These are phyloP conservation scores for Nymphalis urticae DNA, from an alignment of 2,888 invertebrate species.

Conservation along the genomic window DNA sequence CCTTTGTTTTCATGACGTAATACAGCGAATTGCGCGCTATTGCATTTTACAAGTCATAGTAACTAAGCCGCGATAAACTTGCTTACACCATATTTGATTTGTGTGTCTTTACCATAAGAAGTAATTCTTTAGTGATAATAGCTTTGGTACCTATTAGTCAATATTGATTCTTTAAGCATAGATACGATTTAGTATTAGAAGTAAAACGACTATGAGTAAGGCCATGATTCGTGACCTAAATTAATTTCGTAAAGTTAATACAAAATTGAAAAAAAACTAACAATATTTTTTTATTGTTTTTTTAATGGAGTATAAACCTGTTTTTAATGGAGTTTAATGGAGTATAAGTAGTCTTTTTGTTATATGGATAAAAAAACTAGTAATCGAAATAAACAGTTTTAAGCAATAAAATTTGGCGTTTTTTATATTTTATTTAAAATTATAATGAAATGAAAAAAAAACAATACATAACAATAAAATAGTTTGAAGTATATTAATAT, in stretches of 20 bases:
- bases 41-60: slow-evolving; percentile 63
- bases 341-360: neutral
- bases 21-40: slow-evolving; percentile 60
- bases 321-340: neutral
- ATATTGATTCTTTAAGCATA: neutral
- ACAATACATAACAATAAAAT: too few relatives aligned
- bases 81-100: slow-evolving; percentile 49
- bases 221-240: too few relatives aligned
- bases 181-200: too few relatives aligned
- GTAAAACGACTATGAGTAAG: too few relatives aligned
- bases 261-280: too few relatives aligned
- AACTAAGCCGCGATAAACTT: slow-evolving; percentile 46
- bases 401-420: too few relatives aligned
- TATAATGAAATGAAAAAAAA: too few relatives aligned
- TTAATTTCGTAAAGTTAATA: too few relatives aligned
- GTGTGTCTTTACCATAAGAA: slow-evolving; percentile 28
- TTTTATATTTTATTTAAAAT: too few relatives aligned
- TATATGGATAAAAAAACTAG: too few relatives aligned
- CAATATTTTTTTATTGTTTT: neutral
- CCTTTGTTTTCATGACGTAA: slow-evolving; percentile 60
- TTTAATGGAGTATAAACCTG: neutral
- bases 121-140: slow-evolving; percentile 11
- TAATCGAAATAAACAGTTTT: too few relatives aligned
- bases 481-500: too few relatives aligned
- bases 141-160: neutral